These are phyloP conservation scores for Amphiprion clarkii DNA, from an alignment of 2,797 vertebrate species.

Conservation along the genomic window DNA sequence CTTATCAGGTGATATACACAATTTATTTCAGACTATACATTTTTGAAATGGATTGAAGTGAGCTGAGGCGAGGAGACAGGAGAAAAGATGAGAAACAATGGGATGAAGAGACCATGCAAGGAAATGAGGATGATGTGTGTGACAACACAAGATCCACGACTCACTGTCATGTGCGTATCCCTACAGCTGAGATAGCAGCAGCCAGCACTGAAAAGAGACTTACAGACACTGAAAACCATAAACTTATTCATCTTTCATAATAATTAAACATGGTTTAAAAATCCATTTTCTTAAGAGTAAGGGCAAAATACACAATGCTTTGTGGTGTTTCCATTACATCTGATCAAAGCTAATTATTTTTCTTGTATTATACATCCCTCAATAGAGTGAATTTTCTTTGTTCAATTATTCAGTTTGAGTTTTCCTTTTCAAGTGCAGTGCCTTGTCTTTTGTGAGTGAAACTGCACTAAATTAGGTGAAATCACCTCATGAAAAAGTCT, in stretches of 20 bases:
- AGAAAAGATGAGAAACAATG: conserved; percentile 17
- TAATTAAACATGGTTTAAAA: conserved; percentile 8
- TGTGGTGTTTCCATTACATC: not conserved
- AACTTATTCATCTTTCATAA: conserved; percentile 40
- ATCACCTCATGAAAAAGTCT: not conserved
- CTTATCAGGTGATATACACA: conserved; percentile 61
- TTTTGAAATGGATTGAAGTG: conserved; percentile 36
- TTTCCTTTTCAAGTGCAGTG: not conserved
- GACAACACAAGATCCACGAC: conserved; percentile 40
- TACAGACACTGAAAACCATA: conserved; percentile 3
- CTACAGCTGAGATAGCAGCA: conserved; percentile 15
- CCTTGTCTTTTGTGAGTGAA: not conserved
- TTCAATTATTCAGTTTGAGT: not conserved
- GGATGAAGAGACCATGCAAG: conserved; percentile 18
- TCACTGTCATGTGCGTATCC: conserved; percentile 29
- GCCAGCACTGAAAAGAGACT: conserved; percentile 11
- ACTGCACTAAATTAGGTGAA: not conserved
- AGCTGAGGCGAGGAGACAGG: conserved; percentile 28
- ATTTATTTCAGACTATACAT: conserved; percentile 59
- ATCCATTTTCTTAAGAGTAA: not conserved
- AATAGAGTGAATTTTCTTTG: not conserved
- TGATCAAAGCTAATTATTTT: not conserved
- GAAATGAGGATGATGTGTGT: conserved; percentile 52
- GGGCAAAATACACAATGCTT: conserved; percentile 11
- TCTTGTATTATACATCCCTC: not conserved